Evolutionary conservation across 2,113 vertebrate species (phyloP).

Genomic region (Neolamprologus brichardi): DNA sequence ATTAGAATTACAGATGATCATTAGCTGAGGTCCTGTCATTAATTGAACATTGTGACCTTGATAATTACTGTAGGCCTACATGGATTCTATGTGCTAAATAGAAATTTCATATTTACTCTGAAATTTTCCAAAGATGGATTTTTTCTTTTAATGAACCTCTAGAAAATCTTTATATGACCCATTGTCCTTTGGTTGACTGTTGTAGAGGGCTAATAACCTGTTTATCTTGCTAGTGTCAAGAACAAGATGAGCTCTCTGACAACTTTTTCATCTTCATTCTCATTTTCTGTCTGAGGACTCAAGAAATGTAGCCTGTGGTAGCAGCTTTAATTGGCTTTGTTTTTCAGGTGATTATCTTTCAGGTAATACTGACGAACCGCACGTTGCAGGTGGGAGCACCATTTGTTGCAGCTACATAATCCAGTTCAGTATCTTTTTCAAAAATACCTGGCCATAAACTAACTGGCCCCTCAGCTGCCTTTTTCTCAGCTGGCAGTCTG

Average conservation of each 20-base stretch:
- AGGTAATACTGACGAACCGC: neutral
- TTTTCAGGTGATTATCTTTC: neutral
- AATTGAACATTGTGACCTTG: conserved; percentile 58
- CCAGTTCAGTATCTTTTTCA: neutral
- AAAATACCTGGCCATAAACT: neutral
- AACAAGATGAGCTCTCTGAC: neutral
- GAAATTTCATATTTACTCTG: neutral
- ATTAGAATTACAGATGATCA: conserved; percentile 60
- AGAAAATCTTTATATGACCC: neutral
- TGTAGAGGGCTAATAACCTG: neutral
- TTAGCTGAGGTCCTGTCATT: conserved; percentile 44
- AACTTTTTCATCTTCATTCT: neutral
- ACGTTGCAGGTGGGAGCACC: neutral
- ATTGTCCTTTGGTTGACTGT: neutral
- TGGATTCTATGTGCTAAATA: neutral
- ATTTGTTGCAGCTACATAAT: neutral
- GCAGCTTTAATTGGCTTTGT: neutral
- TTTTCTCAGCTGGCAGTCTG: neutral
- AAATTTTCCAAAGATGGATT: neutral
- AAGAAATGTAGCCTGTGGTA: neutral
- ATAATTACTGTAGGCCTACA: conserved; percentile 44
- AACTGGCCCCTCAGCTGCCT: neutral
- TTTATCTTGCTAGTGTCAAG: neutral
- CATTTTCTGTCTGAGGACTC: neutral
- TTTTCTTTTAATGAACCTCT: neutral